Evolutionary conservation across 2,797 vertebrate species (phyloP), one percentile per base, ranked within the genome.

Genomic region (Trachurus trachurus): DNA sequence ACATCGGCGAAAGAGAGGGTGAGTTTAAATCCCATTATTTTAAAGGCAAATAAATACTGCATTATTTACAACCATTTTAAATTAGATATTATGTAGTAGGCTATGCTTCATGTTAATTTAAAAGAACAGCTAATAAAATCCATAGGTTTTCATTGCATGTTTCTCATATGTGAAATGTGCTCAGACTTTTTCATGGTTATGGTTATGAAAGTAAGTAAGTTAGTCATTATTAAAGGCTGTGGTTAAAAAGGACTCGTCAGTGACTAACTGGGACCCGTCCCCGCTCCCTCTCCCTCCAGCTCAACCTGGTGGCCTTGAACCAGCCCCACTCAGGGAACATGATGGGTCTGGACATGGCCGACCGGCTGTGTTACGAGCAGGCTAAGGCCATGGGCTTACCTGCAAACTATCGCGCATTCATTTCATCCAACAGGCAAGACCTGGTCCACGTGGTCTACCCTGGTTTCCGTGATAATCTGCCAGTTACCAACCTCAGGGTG

Each of bases 231-330:
- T 42, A 26, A 53, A 66, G 4, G 42, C 39, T 7, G 6, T 15
- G 29, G 15, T 42, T 5, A 42, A 31, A n/a, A 3, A 19, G 42
- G 39, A 62, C 8, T 29, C 5, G 5, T 17, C 8, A 59, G 4
- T 9, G 34, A n/a, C 21, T 68, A 15, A 84, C 58, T 12, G 17
- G 0, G 7, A 31, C 16, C 16, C 50, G 6, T 5, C 47, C 34
- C 34, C 45, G n/a, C 11, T 29, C 69, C 11, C 6, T 66, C 44
- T 34, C 12, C 40, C 9, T 84, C 2, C 88, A 99, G 98, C 95
- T 99, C 75, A 97, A 95, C 76, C 89, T 99, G 76, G 97, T 97
- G 60, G 98, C 98, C 40, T 89, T 99, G 90, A 99, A 99, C 83
- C 94, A 91, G 0, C 98, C 98, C 0, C 92, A 96, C 90, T 92